phyloP scores from a whole-genome alignment of 2,888 invertebrate species.

The Ceratothoa steindachneri region DNA sequence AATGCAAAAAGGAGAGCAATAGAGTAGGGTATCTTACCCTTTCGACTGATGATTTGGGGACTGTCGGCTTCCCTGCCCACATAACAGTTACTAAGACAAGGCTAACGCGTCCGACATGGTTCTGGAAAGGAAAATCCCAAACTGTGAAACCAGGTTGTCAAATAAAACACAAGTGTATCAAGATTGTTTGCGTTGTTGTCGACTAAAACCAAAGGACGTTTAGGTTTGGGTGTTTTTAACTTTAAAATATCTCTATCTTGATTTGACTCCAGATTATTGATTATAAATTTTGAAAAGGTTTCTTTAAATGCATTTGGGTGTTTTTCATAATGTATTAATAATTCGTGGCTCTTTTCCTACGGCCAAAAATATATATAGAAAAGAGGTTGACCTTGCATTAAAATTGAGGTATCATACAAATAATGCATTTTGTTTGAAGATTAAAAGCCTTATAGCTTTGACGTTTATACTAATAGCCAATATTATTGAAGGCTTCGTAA shows the following conservation, averaged over 20 bases:
- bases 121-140: too few relatives aligned
- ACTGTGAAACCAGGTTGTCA: background rate
- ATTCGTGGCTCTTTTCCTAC: too few relatives aligned
- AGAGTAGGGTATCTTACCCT: too few relatives aligned
- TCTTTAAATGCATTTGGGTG: too few relatives aligned
- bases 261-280: background rate
- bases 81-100: too few relatives aligned
- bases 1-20: too few relatives aligned
- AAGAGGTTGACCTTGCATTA: background rate
- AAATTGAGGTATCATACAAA: background rate
- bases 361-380: background rate
- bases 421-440: background rate
- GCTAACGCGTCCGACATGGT: too few relatives aligned
- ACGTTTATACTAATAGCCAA: background rate
- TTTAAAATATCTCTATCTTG: background rate
- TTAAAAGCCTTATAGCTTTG: background rate
- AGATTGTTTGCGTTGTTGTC: background rate
- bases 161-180: background rate
- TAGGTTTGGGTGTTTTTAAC: background rate
- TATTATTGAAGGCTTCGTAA: constrained; percentile 8
- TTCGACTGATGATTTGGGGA: too few relatives aligned
- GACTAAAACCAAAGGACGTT: background rate
- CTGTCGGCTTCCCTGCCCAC: too few relatives aligned
- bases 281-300: background rate
- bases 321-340: background rate